Conservation (phyloP, 2,113 vertebrate species). For the Rhipidura dahli region DNA sequence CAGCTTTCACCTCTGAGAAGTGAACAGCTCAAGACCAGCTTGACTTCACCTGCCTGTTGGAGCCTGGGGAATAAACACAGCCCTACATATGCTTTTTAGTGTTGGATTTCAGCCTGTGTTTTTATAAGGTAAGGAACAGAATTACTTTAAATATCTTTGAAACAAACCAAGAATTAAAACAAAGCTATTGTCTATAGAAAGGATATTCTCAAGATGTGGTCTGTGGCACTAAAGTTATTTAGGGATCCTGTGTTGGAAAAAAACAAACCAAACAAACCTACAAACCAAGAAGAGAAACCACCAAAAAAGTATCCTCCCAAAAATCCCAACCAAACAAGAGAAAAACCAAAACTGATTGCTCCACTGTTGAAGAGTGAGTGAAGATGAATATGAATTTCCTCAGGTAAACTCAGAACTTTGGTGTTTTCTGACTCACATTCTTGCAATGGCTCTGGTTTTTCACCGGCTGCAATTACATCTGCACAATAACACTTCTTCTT, state of each 20-base stretch:
- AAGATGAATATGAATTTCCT: background rate
- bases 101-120: background rate
- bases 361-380: background rate
- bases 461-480: background rate
- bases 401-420: background rate
- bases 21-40: background rate
- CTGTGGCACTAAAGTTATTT: background rate
- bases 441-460: background rate
- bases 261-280: background rate
- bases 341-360: background rate
- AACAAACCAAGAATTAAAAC: background rate
- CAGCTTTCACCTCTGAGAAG: background rate
- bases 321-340: fast-evolving
- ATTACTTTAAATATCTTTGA: background rate
- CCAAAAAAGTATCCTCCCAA: fast-evolving
- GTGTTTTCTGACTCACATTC: background rate
- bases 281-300: background rate
- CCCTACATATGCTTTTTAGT: background rate
- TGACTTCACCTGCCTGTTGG: background rate
- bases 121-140: background rate
- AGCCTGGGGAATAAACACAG: background rate
- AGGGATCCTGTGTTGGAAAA: background rate
- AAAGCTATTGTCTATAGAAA: background rate
- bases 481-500: background rate
- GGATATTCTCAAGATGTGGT: background rate